Percentiles rank a stretch among this genome's conserved stretches.
Evolutionary conservation across 2,113 vertebrate species (phyloP).

Genomic region (Ciconia boyciana): DNA sequence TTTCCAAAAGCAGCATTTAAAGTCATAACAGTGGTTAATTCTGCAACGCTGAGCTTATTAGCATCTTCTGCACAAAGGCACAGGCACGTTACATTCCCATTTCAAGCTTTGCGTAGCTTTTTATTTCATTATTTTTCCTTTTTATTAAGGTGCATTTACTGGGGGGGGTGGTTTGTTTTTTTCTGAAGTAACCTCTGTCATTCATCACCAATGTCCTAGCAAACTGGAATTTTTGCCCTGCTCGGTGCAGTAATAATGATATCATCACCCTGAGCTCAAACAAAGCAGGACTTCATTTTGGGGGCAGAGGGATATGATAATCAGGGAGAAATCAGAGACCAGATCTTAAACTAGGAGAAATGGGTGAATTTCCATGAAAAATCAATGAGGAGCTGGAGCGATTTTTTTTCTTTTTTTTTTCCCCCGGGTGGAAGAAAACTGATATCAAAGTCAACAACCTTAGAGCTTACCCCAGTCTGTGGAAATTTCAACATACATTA

Average conservation of each 20-base stretch:
- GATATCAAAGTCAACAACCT: constrained; percentile 39
- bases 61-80: not conserved
- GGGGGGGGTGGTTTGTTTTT: not conserved
- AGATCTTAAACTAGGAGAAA: not conserved
- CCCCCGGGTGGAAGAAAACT: not conserved
- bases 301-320: not conserved
- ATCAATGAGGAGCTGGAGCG: constrained; percentile 2
- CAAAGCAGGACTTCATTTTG: not conserved
- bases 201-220: not conserved
- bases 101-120: not conserved
- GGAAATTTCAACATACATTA: constrained; percentile 27
- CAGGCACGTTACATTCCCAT: rapidly evolving
- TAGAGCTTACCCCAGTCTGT: not conserved
- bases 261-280: not conserved
- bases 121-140: not conserved
- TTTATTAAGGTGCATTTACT: not conserved
- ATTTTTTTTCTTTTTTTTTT: not conserved
- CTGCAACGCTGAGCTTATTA: not conserved
- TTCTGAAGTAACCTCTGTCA: not conserved
- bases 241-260: not conserved
- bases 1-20: not conserved
- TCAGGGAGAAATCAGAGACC: constrained; percentile 20
- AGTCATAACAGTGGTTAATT: rapidly evolving
- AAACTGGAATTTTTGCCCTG: not conserved
- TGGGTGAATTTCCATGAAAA: constrained; percentile 39